Percentiles rank a stretch among this genome's conserved stretches.
Evolutionary conservation across 2,888 invertebrate species (phyloP).

Genomic region (Acleris sparsana): DNA sequence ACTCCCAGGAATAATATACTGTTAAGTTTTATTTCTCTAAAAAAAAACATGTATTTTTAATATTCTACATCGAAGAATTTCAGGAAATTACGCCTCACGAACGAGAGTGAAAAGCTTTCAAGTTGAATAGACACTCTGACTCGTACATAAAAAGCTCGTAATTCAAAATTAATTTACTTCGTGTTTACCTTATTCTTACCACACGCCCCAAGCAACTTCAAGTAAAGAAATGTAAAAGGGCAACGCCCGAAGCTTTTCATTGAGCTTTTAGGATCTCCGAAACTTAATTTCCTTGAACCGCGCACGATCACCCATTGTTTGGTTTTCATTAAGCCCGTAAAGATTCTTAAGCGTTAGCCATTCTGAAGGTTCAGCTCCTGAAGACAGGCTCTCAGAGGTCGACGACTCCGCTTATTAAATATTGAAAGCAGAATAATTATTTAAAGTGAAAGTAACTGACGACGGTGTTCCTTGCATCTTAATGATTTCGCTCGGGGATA

Average conservation of each 20-base stretch:
- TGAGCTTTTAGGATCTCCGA: conserved; percentile 19
- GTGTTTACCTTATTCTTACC: conserved; percentile 13
- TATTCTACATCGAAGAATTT: too few relatives aligned
- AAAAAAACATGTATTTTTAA: too few relatives aligned
- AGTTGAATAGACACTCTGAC: not conserved
- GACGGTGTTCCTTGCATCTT: conserved; percentile 46
- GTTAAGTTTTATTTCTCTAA: too few relatives aligned
- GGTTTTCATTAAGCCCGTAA: conserved; percentile 26
- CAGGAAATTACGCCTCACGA: too few relatives aligned
- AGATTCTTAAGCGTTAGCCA: conserved; percentile 23
- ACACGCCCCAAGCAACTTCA: conserved; percentile 12
- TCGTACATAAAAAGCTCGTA: conserved; percentile 4
- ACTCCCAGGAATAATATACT: too few relatives aligned
- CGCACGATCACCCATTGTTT: conserved; percentile 17
- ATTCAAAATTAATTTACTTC: conserved; percentile 9
- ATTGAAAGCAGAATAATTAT: conserved; percentile 38
- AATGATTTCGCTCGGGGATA: conserved; percentile 49
- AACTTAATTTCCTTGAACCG: conserved; percentile 23
- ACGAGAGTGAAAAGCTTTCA: not conserved
- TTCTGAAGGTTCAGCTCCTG: conserved; percentile 14
- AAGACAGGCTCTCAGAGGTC: conserved; percentile 21
- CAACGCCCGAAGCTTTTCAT: conserved; percentile 28
- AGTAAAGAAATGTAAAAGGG: conserved; percentile 24
- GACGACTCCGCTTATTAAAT: conserved; percentile 32
- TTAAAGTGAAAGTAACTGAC: conserved; percentile 50